Evolutionary conservation across 2,113 vertebrate species (phyloP).

Genomic region (Salvator merianae): DNA sequence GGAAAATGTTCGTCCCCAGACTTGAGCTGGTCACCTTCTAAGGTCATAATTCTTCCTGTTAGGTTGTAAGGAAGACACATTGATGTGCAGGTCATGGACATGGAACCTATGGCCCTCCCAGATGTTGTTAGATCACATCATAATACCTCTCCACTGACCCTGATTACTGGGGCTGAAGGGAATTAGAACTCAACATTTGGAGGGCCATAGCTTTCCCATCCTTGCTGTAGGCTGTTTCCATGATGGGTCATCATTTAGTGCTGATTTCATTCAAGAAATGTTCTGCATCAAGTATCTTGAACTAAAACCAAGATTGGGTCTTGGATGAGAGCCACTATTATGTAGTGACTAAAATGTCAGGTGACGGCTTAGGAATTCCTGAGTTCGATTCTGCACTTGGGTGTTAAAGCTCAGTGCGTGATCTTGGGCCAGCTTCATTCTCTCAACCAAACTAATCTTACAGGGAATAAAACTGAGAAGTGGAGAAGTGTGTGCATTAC

Average conservation of each 20-base stretch:
- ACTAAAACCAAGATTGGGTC: neutral
- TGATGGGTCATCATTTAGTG: neutral
- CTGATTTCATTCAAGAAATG: neutral
- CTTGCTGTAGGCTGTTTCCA: neutral
- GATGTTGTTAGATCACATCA: neutral
- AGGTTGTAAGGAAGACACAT: neutral
- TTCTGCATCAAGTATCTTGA: neutral
- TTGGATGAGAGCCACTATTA: too few relatives aligned
- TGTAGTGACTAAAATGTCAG: too few relatives aligned
- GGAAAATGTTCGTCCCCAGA: neutral
- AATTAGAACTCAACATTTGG: neutral
- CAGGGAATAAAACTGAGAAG: too few relatives aligned
- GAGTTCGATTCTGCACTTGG: too few relatives aligned
- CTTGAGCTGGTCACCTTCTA: neutral
- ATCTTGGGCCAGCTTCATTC: too few relatives aligned
- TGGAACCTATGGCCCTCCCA: neutral
- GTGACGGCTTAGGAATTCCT: too few relatives aligned
- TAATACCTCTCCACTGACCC: too few relatives aligned
- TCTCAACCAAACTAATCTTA: too few relatives aligned
- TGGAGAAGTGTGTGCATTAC: too few relatives aligned
- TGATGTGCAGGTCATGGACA: neutral
- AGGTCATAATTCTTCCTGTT: neutral
- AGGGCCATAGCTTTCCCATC: neutral
- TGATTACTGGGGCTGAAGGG: too few relatives aligned
- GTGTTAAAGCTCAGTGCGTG: neutral